Conservation (phyloP, 2,797 vertebrate species). For the Cyclopterus lumpus region DNA sequence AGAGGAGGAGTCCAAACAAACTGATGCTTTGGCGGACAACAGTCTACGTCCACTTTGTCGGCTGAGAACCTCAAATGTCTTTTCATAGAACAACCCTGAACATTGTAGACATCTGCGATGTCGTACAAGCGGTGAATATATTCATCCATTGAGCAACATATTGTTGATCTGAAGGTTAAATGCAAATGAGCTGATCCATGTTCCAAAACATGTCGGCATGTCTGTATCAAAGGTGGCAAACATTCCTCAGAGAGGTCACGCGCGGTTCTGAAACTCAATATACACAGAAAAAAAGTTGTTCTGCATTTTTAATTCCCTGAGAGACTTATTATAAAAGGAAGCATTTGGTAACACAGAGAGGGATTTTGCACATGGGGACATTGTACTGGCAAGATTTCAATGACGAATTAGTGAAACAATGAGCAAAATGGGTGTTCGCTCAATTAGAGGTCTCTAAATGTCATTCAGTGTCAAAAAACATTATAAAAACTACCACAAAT, state of each 20-base stretch:
- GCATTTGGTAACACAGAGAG: neutral
- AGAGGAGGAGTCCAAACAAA: neutral
- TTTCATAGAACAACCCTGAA: neutral
- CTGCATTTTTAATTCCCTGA: neutral
- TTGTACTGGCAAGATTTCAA: neutral
- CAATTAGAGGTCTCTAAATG: neutral
- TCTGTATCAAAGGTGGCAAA: neutral
- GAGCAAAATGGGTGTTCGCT: neutral
- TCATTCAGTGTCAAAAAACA: neutral
- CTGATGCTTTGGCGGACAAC: neutral
- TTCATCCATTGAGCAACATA: conserved; percentile 1
- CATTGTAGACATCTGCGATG: neutral
- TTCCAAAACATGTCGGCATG: neutral
- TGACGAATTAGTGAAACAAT: neutral
- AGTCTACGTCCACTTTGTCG: neutral
- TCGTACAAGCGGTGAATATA: neutral
- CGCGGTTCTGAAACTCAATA: neutral
- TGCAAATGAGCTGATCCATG: neutral
- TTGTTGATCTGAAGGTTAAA: neutral
- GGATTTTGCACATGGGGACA: neutral
- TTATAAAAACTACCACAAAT: neutral
- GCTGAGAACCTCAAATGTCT: neutral
- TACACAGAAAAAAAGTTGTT: neutral
- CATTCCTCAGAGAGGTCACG: neutral
- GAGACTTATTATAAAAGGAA: neutral